Conservation (phyloP, 2,797 vertebrate genomes). For the Falco columbarius region DNA sequence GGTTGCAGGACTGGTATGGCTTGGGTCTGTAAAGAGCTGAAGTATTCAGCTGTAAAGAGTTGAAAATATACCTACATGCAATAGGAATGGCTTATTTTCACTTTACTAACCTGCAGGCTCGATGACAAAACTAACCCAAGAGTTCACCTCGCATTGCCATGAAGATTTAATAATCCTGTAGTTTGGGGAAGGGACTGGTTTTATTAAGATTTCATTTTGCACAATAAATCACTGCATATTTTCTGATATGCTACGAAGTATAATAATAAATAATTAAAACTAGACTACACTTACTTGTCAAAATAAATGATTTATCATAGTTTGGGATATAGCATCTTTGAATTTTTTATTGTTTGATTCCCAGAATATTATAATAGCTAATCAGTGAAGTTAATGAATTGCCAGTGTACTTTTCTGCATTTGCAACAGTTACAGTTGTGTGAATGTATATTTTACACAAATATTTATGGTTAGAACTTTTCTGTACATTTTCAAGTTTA, state of each 20-base stretch:
- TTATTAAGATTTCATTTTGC: constrained; percentile 71
- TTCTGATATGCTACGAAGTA: constrained; percentile 64
- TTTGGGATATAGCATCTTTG: constrained; percentile 60
- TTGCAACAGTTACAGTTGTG: not conserved
- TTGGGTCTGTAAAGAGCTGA: not conserved
- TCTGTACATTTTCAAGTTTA: not conserved
- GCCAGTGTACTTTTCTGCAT: not conserved
- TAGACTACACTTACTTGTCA: constrained; percentile 58
- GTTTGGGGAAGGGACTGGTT: constrained; percentile 47
- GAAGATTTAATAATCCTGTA: constrained; percentile 62
- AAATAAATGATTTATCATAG: constrained; percentile 68
- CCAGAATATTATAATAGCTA: constrained; percentile 57
- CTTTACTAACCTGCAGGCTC: not conserved
- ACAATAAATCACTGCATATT: constrained; percentile 61
- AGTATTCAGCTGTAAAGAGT: too few species aligned
- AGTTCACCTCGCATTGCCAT: constrained; percentile 18
- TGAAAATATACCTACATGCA: not conserved
- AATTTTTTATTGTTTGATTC: constrained; percentile 70
- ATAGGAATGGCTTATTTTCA: not conserved
- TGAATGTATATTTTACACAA: not conserved
- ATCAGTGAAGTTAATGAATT: constrained; percentile 52
- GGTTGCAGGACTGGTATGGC: not conserved
- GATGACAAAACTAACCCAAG: not conserved
- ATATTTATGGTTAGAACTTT: not conserved
- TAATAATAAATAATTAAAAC: constrained; percentile 69